Conservation (phyloP, 2,888 invertebrate species). For the Apamea crenata region DNA sequence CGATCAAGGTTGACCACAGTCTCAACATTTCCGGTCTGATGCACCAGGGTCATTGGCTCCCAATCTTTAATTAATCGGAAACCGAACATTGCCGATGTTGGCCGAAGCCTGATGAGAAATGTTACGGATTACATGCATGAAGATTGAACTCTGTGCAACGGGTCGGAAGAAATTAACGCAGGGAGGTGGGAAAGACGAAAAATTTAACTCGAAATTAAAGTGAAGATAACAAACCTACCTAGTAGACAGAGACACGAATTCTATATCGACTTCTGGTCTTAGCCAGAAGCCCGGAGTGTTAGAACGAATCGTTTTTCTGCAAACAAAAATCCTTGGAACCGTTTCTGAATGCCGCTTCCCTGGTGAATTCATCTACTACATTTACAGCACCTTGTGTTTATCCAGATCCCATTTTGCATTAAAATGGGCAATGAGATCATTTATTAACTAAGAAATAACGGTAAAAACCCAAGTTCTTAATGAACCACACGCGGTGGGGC, state of each 20-base stretch:
- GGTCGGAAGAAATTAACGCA: constrained; percentile 11
- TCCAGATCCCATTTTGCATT: background rate
- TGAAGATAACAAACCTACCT: background rate
- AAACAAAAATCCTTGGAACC: background rate
- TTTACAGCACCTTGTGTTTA: background rate
- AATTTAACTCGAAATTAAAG: background rate
- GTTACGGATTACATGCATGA: constrained; percentile 56
- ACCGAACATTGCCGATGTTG: constrained; percentile 53
- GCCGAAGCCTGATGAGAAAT: constrained; percentile 56
- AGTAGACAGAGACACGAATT: background rate
- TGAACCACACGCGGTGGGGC: constrained; percentile 15
- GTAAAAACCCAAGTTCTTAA: background rate
- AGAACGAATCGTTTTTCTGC: background rate
- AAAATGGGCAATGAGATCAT: background rate
- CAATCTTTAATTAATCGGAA: constrained; percentile 65
- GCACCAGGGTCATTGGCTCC: constrained; percentile 58
- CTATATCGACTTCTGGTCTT: background rate
- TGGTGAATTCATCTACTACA: background rate
- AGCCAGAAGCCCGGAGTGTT: background rate
- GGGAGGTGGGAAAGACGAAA: background rate
- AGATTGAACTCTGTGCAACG: constrained; percentile 52
- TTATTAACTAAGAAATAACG: background rate
- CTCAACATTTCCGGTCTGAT: constrained; percentile 61
- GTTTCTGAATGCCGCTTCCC: background rate
- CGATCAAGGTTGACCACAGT: constrained; percentile 33